Base-by-base conservation (phyloP, 2,113 vertebrate genomes). In the Prunella fulvescens region DNA sequence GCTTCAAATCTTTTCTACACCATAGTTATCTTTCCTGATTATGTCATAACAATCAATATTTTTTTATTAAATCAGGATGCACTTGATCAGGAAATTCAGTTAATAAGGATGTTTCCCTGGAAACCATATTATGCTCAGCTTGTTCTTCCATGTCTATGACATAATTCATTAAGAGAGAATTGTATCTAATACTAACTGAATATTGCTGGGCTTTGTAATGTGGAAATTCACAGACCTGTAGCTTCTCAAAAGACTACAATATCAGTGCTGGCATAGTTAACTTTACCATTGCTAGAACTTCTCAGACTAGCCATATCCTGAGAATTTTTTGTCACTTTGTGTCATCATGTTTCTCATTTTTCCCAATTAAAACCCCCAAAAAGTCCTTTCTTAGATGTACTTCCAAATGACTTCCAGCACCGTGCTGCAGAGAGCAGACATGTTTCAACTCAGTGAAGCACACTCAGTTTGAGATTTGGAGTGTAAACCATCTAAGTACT, bases 41-140 rank as follows among this genome's bases (percentile, higher is more conserved):
- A 79, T 28, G 81, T 74, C 13, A 93, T 70, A 86, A 74, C 47
- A 94, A 88, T 94, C 60, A 81, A 95, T 91, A 80, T 20, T 51
- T 66, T 67, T 85, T 90, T 86, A 92, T 90, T 90, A 81, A 93
- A 97, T 96, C 92, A 97, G 95, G 94, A 96, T 93, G 67, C 9
- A 56, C 37, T 50, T 80, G 71, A 90, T 81, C n/a, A 83, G 79
- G 92, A 93, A 93, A 96, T 96, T 90, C 44, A 88, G 11, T 86
- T 96, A 96, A 81, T 73, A 92, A 86, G 31, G 54, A 83, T 65
- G 72, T 71, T 97, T 71, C 64, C 31, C 14, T 90, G 67, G 86
- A 93, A 94, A 95, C 23, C 3, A 7, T 57, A 74, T 70, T 94
- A 78, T 23, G 7, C 81, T 86, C 37, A 50, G 56, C 47, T 90